Percentiles rank a stretch among this genome's conserved stretches.
phyloP scores from a whole-genome alignment of 2,888 invertebrate species.

The Leptinotarsa tumamoca region DNA sequence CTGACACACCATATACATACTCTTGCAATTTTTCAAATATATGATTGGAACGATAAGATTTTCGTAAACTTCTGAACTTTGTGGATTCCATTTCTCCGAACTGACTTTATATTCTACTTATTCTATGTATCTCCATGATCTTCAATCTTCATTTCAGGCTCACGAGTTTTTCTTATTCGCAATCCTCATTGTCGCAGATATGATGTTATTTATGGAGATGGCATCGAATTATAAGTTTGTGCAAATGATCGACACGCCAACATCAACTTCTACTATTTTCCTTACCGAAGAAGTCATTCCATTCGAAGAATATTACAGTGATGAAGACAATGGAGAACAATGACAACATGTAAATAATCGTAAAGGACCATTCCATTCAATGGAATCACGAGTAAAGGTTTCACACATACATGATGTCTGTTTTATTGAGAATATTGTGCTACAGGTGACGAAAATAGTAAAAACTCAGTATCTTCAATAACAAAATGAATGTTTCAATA shows the following conservation, averaged over 20 bases:
- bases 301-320: slow-evolving; percentile 20
- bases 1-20: no score
- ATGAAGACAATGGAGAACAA: slow-evolving; percentile 13
- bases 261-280: slow-evolving; percentile 57
- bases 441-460: no score
- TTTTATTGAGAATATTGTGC: neutral
- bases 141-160: slow-evolving; percentile 68
- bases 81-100: no score
- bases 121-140: neutral
- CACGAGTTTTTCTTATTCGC: slow-evolving; percentile 82
- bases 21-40: no score
- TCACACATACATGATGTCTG: neutral
- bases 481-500: no score
- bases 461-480: no score
- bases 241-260: slow-evolving; percentile 63
- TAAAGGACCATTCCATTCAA: neutral
- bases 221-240: slow-evolving; percentile 68
- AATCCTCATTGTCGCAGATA: slow-evolving; percentile 74
- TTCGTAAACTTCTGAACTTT: no score
- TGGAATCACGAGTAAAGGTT: slow-evolving; percentile 7
- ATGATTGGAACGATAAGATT: no score
- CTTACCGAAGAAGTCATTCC: slow-evolving; percentile 35
- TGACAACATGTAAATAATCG: neutral
- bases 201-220: slow-evolving; percentile 74
- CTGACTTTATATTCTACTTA: neutral